Evolutionary conservation across 2,797 vertebrate species (phyloP), one percentile per base, ranked within the genome.

Genomic region (Gorsachius magnificus): DNA sequence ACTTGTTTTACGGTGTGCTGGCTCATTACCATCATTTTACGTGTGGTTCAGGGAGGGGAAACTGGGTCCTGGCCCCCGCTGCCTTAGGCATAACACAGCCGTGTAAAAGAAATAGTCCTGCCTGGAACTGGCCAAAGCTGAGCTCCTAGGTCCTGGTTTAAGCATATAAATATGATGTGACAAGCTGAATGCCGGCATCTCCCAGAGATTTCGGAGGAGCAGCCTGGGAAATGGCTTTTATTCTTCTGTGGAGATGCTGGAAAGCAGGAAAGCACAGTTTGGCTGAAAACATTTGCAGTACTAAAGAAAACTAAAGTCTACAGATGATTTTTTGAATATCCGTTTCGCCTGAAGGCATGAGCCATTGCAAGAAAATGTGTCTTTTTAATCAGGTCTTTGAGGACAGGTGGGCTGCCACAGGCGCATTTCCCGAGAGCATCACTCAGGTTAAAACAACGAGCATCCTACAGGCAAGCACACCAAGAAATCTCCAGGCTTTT

Each of bases 271-370:
- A 75, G 16, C 16, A 28, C 25, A 18, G 20, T 41, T 57, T 33
- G 21, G 17, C 56, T 60, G 20, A 58, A 85, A 78, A 68, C 12
- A 7, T 43, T 43, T 54, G 54, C 50, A 63, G 31, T 36, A 41
- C 10, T 71, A 17, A 66, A 71, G 60, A 58, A 81, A 84, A 60
- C 8, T 19, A 5, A 57, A n/a, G 11, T 25, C 63, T 68, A 36
- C 22, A 43, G 48, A 54, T 38, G 8, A 48, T 43, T 58, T 58
- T 76, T n/a, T 66, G 10, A 74, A 53, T 58, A 63, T 26, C 10
- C 0, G 0, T 45, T 76, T 88, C 5, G 0, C 38, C 48, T n/a
- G 28, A 50, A 41, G 13, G 26, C 18, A 29, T 15, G 19, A 81
- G 14, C 17, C 21, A 15, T 24, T 38, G 36, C 11, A 48, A 84